phyloP scores from a whole-genome alignment of 1,140 invertebrate genomes.

The Papilio polytes region DNA sequence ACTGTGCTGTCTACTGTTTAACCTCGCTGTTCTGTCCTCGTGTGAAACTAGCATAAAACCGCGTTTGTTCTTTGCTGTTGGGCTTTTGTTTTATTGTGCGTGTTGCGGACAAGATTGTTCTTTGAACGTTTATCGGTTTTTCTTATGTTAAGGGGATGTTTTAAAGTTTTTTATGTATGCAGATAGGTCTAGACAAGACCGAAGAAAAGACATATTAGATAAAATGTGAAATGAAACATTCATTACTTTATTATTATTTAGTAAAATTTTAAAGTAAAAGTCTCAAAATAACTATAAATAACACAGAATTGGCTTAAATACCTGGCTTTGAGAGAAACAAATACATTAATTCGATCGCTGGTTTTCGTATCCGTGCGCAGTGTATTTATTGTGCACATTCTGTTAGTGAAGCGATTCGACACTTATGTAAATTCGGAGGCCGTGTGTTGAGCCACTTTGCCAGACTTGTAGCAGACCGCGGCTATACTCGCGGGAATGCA shows the following conservation, averaged over 20 bases:
- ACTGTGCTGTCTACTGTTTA: not conserved
- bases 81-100: not conserved
- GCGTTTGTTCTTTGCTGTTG: not conserved
- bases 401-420: slow-evolving; percentile 27
- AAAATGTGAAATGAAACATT: too few relatives aligned
- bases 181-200: not conserved
- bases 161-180: not conserved
- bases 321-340: slow-evolving; percentile 7
- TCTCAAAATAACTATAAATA: not conserved
- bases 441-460: slow-evolving; percentile 43
- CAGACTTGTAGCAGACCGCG: slow-evolving; percentile 40
- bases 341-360: slow-evolving; percentile 14
- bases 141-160: not conserved
- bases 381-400: slow-evolving; percentile 11
- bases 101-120: slow-evolving; percentile 10
- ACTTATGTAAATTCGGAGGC: slow-evolving; percentile 41
- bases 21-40: not conserved
- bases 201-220: too few relatives aligned
- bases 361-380: slow-evolving; percentile 4
- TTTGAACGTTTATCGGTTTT: slow-evolving; percentile 1
- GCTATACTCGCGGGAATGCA: slow-evolving; percentile 27
- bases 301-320: not conserved
- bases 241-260: not conserved
- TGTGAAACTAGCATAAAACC: not conserved
- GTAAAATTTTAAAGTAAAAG: not conserved